Evolutionary conservation across 2,113 vertebrate species (phyloP).

Genomic region (Melanerpes formicivorus): DNA sequence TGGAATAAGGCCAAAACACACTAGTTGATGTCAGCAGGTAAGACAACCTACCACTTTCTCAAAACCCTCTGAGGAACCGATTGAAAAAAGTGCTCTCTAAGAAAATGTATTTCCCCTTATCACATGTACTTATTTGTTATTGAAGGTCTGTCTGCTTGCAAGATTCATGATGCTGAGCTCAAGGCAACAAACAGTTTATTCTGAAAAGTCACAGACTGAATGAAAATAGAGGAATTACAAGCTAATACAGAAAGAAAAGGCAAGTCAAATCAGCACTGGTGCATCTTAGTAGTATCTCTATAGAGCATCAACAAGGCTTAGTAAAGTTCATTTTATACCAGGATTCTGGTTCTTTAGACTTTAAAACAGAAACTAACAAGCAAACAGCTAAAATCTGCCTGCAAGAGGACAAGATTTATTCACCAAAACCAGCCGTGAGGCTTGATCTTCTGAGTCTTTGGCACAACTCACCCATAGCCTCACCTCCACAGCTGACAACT

Average conservation of each 20-base stretch:
- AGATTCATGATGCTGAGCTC: neutral
- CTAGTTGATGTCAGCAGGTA: neutral
- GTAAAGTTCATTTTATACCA: neutral
- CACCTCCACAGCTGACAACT: neutral
- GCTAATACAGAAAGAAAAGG: neutral
- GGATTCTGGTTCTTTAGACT: neutral
- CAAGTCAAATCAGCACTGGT: neutral
- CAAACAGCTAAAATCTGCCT: neutral
- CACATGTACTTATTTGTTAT: neutral
- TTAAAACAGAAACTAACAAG: neutral
- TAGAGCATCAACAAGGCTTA: neutral
- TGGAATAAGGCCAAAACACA: neutral
- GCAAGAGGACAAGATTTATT: neutral
- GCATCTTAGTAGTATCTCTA: neutral
- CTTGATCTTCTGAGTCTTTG: neutral
- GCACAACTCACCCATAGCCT: neutral
- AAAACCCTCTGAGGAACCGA: neutral
- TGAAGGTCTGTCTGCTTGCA: neutral
- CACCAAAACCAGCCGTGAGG: neutral
- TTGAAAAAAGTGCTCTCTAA: neutral
- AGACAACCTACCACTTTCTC: neutral
- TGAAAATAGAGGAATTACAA: neutral
- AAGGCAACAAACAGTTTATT: slow-evolving; percentile 3
- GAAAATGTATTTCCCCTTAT: neutral
- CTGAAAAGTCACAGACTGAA: neutral